phyloP scores from a whole-genome alignment of 2,113 vertebrate species.

The Butorides virescens region DNA sequence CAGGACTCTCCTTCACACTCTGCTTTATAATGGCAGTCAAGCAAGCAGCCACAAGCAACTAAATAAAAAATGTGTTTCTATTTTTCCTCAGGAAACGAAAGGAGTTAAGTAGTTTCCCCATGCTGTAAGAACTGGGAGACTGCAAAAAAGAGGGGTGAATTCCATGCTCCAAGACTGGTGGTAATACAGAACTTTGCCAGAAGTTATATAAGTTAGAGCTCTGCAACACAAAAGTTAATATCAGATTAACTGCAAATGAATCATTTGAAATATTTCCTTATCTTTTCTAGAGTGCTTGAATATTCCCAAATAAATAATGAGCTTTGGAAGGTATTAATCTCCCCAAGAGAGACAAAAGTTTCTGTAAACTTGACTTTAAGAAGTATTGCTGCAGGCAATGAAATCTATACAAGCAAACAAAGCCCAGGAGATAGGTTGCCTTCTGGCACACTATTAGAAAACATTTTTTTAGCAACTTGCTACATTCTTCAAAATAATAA shows the following conservation, averaged over 20 bases:
- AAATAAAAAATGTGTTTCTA: slow-evolving; percentile 29
- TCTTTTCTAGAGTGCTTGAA: neutral
- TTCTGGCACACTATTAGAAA: slow-evolving; percentile 40
- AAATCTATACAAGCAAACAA: slow-evolving; percentile 43
- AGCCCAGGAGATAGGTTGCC: slow-evolving; percentile 48
- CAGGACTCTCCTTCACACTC: neutral
- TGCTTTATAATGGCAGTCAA: neutral
- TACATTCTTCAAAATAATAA: slow-evolving; percentile 36
- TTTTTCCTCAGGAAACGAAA: slow-evolving; percentile 20
- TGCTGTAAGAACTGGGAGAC: slow-evolving; percentile 38
- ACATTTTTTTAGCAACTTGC: slow-evolving; percentile 20
- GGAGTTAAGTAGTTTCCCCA: slow-evolving; percentile 10
- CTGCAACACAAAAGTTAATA: slow-evolving; percentile 5
- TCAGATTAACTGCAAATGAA: slow-evolving; percentile 22
- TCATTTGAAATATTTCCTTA: slow-evolving; percentile 6
- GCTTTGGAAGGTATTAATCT: slow-evolving; percentile 49
- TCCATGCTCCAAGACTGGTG: neutral
- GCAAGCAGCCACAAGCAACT: neutral
- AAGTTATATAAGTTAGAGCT: slow-evolving; percentile 17
- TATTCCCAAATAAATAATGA: slow-evolving; percentile 46
- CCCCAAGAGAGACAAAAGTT: slow-evolving; percentile 31
- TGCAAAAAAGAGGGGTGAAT: neutral
- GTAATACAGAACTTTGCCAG: slow-evolving; percentile 11
- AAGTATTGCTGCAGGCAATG: slow-evolving; percentile 60
- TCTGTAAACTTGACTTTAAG: slow-evolving; percentile 58